A percentile compares a stretch with the other conserved stretches of the same genome.
Conservation (phyloP, 2,113 vertebrate species). For the Daphoenositta chrysoptera region DNA sequence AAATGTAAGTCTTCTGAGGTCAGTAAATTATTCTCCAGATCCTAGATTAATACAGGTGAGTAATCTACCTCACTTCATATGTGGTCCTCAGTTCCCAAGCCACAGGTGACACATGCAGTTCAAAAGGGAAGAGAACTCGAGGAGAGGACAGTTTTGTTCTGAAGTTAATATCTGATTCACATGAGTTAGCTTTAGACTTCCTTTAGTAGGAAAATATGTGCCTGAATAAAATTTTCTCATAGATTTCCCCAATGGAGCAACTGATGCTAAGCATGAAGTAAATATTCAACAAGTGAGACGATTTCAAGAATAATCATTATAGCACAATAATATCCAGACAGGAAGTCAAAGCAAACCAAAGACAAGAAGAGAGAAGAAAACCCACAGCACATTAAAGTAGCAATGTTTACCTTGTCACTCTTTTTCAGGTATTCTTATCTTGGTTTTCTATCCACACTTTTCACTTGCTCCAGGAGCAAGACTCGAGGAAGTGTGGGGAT, state of each 20-base stretch:
- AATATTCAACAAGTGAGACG: not conserved
- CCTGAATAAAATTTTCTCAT: not conserved
- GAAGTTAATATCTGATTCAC: not conserved
- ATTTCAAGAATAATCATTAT: not conserved
- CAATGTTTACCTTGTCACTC: not conserved
- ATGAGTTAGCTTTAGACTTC: not conserved
- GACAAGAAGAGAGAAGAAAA: not conserved
- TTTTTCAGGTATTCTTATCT: not conserved
- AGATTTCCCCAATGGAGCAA: not conserved
- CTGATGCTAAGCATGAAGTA: not conserved
- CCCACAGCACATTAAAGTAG: not conserved
- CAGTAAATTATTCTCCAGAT: not conserved
- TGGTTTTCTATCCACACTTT: not conserved
- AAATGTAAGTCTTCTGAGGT: not conserved
- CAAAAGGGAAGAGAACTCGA: not conserved
- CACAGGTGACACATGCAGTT: not conserved
- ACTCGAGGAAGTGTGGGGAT: rapidly evolving
- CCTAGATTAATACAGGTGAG: not conserved
- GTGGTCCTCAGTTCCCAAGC: not conserved
- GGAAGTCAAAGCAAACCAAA: not conserved
- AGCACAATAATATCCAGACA: not conserved
- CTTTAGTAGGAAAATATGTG: not conserved
- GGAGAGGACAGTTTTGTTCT: not conserved
- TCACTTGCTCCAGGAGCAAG: not conserved
- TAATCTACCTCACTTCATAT: not conserved